These are phyloP conservation scores for Hippoglossus stenolepis DNA, from an alignment of 2,113 vertebrate species.

Conservation along the genomic window DNA sequence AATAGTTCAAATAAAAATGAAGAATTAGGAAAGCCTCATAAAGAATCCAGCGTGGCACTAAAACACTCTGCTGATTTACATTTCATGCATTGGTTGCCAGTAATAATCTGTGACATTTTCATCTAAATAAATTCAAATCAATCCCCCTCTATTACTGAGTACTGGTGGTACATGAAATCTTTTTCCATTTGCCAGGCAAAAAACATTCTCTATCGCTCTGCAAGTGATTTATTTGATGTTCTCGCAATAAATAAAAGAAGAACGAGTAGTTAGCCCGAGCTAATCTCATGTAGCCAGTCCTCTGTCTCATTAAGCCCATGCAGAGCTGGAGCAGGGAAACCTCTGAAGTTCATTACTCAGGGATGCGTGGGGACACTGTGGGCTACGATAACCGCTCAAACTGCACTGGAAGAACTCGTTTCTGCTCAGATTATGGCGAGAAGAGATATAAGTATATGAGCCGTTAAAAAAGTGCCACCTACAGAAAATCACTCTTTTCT, in stretches of 20 bases:
- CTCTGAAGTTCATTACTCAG: conserved; percentile 10
- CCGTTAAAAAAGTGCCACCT: too few relatives aligned
- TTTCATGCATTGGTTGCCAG: conserved; percentile 37
- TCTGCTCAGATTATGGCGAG: conserved; percentile 6
- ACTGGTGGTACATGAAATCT: neutral
- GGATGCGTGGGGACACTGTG: neutral
- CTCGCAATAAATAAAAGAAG: conserved; percentile 24
- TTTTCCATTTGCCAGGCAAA: conserved; percentile 3
- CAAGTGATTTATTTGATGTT: conserved; percentile 10
- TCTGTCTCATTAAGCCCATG: conserved; percentile 22
- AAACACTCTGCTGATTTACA: conserved; percentile 59
- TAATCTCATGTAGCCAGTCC: conserved; percentile 32
- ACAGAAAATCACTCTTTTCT: too few relatives aligned
- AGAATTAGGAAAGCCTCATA: conserved; percentile 50
- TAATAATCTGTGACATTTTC: conserved; percentile 48
- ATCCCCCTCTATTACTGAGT: conserved; percentile 1
- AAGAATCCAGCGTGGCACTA: conserved; percentile 37
- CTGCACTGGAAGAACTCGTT: neutral
- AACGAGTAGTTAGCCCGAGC: conserved; percentile 12
- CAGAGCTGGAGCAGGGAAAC: conserved; percentile 10
- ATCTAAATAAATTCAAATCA: conserved; percentile 27
- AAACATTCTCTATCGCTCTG: neutral
- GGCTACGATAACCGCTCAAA: too few relatives aligned
- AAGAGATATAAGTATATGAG: too few relatives aligned
- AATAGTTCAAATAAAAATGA: conserved; percentile 52